phyloP scores from a whole-genome alignment of 2,113 vertebrate species.

The Zeus faber region DNA sequence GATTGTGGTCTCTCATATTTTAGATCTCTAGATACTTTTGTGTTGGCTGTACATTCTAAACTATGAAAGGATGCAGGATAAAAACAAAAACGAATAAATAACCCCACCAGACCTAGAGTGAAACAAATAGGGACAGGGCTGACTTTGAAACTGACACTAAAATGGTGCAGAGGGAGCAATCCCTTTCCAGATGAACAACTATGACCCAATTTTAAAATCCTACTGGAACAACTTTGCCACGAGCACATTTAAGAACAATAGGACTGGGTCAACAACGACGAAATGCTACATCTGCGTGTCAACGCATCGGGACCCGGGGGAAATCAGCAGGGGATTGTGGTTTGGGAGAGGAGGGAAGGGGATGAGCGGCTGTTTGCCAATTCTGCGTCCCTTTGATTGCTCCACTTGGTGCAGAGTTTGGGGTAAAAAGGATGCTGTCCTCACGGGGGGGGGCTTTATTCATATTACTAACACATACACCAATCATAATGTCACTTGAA shows the following conservation, averaged over 20 bases:
- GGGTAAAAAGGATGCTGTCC: slow-evolving; percentile 52
- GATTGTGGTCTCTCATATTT: too few species aligned
- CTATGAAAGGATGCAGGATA: too few species aligned
- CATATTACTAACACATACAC: slow-evolving; percentile 48
- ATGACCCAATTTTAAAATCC: slow-evolving; percentile 54
- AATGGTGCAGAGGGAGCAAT: slow-evolving; percentile 31
- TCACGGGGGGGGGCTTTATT: slow-evolving; percentile 63
- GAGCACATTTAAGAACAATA: slow-evolving; percentile 53
- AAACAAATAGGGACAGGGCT: slow-evolving; percentile 17
- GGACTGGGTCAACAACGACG: slow-evolving; percentile 49
- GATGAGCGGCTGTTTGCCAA: slow-evolving; percentile 36
- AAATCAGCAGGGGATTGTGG: slow-evolving; percentile 43
- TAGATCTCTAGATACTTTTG: too few species aligned
- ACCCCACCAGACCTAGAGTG: neutral
- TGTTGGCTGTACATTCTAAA: too few species aligned
- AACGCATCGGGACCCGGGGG: slow-evolving; percentile 39
- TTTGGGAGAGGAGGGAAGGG: slow-evolving; percentile 18
- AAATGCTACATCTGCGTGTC: slow-evolving; percentile 44
- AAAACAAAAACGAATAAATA: slow-evolving; percentile 20
- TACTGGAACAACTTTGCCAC: slow-evolving; percentile 52
- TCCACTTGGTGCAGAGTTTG: slow-evolving; percentile 46
- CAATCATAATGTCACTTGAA: slow-evolving; percentile 42
- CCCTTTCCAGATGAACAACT: slow-evolving; percentile 49
- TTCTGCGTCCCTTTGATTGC: slow-evolving; percentile 53
- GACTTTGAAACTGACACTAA: slow-evolving; percentile 35